Evolutionary conservation across 1,140 invertebrate genomes (phyloP), one percentile per base, ranked within the genome.

Genomic region (Macrostomum lignano): DNA sequence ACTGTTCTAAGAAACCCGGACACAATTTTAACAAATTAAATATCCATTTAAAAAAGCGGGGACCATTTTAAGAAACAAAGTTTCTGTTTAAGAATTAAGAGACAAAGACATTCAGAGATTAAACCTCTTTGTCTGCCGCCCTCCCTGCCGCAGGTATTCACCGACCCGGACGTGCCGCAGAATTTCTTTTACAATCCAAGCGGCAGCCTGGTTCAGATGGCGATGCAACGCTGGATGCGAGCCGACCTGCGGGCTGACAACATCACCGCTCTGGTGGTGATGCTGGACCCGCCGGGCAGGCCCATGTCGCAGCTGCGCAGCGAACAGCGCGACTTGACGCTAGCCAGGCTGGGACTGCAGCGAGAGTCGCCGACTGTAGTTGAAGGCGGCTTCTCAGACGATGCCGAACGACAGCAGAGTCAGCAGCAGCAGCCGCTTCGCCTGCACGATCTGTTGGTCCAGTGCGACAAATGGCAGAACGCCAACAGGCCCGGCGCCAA

Each of bases 171-270:
- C n/a, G 20, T 25, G 6, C 15, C 25, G 17, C 22, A 22, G 2
- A 36, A 24, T 11, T 29, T 33, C 14, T 37, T 37, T 20, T 14
- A 26, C 21, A 88, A 88, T 59, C 79, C 79, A 1, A 79, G 77
- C 9, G 78, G 79, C 49, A 69, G 70, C 39, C 56, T 91, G 29
- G 81, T 91, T 0, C 74, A 84, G 46, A 64, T 67, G 40, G 78
- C 79, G 15, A 56, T 88, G 3, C 69, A 73, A 38, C 54, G 48
- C 34, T 65, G 64, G 52, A 43, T 46, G 25, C 43, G 48, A 11
- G 75, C 76, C 67, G 67, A 72, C 46, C 68, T 86, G 62, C 65
- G 77, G 21, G 79, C 82, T 7, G 82, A 93, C 56, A 93, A 93
- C 52, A 86, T 78, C 2, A 82, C 74, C 33, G 79, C 79, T 25